Conservation (phyloP, 2,888 invertebrate genomes). For the Taphrorychus bicolor region DNA sequence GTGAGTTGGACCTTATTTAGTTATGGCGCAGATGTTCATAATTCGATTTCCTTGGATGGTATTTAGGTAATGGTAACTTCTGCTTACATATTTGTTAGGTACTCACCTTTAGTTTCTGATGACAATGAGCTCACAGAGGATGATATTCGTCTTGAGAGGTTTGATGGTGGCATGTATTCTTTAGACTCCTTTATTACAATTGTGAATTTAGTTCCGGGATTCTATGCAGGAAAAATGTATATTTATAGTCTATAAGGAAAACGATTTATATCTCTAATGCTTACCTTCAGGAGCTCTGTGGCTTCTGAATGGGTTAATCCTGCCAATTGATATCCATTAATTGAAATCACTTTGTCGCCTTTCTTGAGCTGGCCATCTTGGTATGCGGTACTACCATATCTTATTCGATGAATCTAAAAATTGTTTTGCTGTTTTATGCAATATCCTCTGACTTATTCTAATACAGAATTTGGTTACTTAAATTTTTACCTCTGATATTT, state of each 20-base stretch:
- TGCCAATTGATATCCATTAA: constrained; percentile 84
- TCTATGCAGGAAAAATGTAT: constrained; percentile 59
- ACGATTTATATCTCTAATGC: not conserved
- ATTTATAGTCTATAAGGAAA: not conserved
- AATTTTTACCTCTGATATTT: not conserved
- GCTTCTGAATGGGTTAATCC: constrained; percentile 89
- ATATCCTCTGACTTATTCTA: not conserved
- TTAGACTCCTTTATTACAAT: constrained; percentile 67
- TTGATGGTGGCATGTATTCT: constrained; percentile 42
- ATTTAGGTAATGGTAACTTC: not conserved
- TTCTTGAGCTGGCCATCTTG: constrained; percentile 85
- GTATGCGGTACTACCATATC: constrained; percentile 85
- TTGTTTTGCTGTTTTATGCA: constrained; percentile 18
- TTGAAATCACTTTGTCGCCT: constrained; percentile 87
- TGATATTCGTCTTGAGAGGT: constrained; percentile 41
- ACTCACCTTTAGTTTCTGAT: constrained; percentile 42
- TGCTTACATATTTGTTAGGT: not conserved
- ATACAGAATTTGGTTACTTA: not conserved
- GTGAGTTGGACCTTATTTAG: not conserved
- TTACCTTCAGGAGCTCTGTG: constrained; percentile 84
- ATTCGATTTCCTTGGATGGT: not conserved
- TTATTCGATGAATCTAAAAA: constrained; percentile 82
- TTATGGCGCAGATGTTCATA: constrained; percentile 5
- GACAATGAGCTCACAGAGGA: constrained; percentile 43
- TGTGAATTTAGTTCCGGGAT: constrained; percentile 79